A percentile compares a stretch with the other conserved stretches of the same genome.
Evolutionary conservation across 2,888 invertebrate species (phyloP).

Genomic region (Amblyjoppa fuscipennis): DNA sequence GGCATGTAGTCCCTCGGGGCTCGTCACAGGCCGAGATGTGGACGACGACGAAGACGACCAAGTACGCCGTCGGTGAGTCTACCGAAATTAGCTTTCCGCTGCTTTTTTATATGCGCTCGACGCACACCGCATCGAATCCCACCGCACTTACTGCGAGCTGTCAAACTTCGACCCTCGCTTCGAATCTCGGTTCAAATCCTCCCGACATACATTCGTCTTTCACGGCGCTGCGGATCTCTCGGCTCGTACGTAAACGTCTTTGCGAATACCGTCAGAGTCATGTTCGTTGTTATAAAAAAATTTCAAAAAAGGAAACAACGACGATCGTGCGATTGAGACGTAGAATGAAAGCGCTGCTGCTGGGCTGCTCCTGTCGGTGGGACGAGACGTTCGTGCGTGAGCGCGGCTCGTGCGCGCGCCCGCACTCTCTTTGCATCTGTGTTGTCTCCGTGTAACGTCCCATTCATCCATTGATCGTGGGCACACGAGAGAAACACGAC

Average conservation of each 20-base stretch:
- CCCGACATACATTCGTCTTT: neutral
- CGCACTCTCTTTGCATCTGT: conserved; percentile 48
- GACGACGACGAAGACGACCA: conserved; percentile 91
- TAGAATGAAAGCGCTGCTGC: conserved; percentile 21
- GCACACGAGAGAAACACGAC: conserved; percentile 68
- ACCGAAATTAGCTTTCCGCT: conserved; percentile 16
- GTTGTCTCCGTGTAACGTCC: conserved; percentile 70
- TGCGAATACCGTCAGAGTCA: too few species aligned
- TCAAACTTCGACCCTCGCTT: conserved; percentile 29
- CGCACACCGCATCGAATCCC: conserved; percentile 7
- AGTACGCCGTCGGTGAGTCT: conserved; percentile 91
- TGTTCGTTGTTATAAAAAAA: neutral
- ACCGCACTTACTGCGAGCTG: conserved; percentile 30
- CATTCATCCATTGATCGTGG: conserved; percentile 84
- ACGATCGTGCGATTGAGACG: neutral
- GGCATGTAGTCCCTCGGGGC: conserved; percentile 76
- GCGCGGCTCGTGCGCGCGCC: conserved; percentile 63
- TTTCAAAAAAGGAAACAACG: neutral
- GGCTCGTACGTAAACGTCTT: too few species aligned
- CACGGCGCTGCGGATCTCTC: too few species aligned
- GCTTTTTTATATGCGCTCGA: conserved; percentile 5
- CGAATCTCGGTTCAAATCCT: neutral
- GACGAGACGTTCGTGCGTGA: conserved; percentile 54
- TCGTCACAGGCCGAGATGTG: conserved; percentile 86
- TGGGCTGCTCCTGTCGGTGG: conserved; percentile 20